phyloP scores from a whole-genome alignment of 2,888 invertebrate genomes.

The Brachypterus glaber region DNA sequence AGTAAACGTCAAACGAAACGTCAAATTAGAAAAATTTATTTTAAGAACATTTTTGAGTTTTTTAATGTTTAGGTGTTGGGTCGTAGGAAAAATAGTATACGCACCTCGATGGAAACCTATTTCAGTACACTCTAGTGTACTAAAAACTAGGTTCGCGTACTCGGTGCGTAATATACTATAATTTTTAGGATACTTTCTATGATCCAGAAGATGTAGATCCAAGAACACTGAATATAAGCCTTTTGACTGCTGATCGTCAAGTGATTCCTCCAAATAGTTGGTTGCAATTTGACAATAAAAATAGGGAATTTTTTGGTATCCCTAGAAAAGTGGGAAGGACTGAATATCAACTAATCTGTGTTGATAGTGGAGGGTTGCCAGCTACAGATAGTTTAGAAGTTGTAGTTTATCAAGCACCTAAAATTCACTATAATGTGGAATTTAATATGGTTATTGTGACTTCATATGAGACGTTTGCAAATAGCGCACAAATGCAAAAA shows the following conservation, averaged over 20 bases:
- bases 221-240: slow-evolving; percentile 58
- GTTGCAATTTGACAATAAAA: slow-evolving; percentile 81
- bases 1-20: too few relatives aligned
- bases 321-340: slow-evolving; percentile 60
- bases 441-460: slow-evolving; percentile 72
- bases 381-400: slow-evolving; percentile 74
- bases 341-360: slow-evolving; percentile 69
- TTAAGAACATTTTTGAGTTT: too few relatives aligned
- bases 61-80: too few relatives aligned
- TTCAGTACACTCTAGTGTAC: too few relatives aligned
- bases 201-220: slow-evolving; percentile 79
- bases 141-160: too few relatives aligned
- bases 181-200: slow-evolving; percentile 71
- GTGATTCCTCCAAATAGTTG: slow-evolving; percentile 62
- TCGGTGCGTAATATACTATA: slow-evolving; percentile 6
- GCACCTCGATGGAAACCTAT: too few relatives aligned
- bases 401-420: slow-evolving; percentile 56
- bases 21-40: too few relatives aligned
- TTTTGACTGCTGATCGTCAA: slow-evolving; percentile 63
- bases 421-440: slow-evolving; percentile 61
- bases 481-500: slow-evolving; percentile 63
- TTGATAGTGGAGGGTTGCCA: slow-evolving; percentile 62
- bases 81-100: too few relatives aligned
- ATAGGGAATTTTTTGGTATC: slow-evolving; percentile 83
- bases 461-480: slow-evolving; percentile 52